Conservation (phyloP, 1,140 invertebrate genomes). For the Semibalanus balanoides region DNA sequence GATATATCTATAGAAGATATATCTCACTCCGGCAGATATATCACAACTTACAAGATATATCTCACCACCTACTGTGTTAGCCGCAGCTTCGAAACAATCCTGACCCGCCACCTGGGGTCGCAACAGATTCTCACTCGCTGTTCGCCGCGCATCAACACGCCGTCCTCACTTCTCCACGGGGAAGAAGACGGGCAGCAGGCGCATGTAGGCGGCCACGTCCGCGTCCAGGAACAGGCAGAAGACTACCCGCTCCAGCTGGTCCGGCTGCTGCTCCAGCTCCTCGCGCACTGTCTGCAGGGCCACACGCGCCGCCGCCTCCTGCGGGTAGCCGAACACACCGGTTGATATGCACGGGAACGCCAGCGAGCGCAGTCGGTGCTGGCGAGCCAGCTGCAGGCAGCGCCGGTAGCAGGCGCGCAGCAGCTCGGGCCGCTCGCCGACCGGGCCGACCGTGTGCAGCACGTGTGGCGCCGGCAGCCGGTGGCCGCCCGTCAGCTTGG, state of each 20-base stretch:
- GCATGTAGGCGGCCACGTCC: conserved; percentile 59
- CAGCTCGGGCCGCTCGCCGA: conserved; percentile 47
- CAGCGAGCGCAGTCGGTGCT: conserved; percentile 48
- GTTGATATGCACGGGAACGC: conserved; percentile 77
- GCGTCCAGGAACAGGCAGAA: conserved; percentile 61
- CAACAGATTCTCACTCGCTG: background rate
- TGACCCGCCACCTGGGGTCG: too few species aligned
- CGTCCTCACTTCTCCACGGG: conserved; percentile 27
- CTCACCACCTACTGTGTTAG: background rate
- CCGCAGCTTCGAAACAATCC: too few species aligned
- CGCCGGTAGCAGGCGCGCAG: conserved; percentile 54
- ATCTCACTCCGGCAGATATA: background rate
- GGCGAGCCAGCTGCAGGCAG: conserved; percentile 41
- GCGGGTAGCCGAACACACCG: conserved; percentile 54
- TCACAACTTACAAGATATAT: background rate
- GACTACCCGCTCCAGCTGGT: conserved; percentile 50
- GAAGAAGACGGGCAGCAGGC: conserved; percentile 55
- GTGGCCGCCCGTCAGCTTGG: conserved; percentile 67
- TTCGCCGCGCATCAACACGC: too few species aligned
- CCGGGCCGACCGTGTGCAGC: conserved; percentile 68
- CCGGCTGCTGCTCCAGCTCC: conserved; percentile 27
- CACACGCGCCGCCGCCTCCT: conserved; percentile 31
- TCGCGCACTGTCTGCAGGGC: conserved; percentile 30
- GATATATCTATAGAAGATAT: background rate
- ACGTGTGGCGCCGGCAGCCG: conserved; percentile 61